Base-by-base conservation (phyloP, 2,888 invertebrate species). In the Diarsia dahlii region DNA sequence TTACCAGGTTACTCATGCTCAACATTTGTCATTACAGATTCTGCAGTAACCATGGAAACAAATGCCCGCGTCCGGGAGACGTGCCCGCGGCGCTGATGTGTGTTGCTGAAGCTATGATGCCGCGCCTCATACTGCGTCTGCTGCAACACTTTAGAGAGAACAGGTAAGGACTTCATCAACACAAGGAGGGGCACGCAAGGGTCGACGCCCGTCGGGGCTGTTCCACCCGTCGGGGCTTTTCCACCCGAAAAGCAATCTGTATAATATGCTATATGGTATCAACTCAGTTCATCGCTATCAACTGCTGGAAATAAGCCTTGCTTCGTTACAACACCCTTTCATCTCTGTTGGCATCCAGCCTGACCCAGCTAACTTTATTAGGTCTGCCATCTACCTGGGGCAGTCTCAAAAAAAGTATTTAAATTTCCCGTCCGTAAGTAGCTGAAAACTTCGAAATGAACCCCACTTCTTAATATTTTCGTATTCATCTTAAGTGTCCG, bases 71-170 rank as follows among this genome's bases (percentile, higher is more conserved):
- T 10, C 98, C 98, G 86, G 97, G 97, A 76, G 97, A 97, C 15
- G 98, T 98, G 74, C 99, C 99, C 20, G 97, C 97, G n/a, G 98
- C 99, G 93, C 97, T 99, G 81, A 97, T 99, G 97, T 98, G 98
- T 90, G 98, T 99, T 62, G 99, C 99, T 0, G 98, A 99, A 91
- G 98, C 98, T 76, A 98, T 99, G 97, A 99, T 99, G 98, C 99
- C 99, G 60, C 97, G 99, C 86, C 97, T 99, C 86, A 98, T 99
- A 87, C 97, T 99, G 79, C 97, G 99, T 74, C 97, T 99, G 80
- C 97, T 99, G 88, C 99, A 99, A 92, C 98, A 99, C 94, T 98
- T 99, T 89, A 97, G 99, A 87, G 99, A 99, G 92, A 98, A 98
- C 94, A 97, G 98, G 97, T 97, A 69, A 28, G 58, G 15, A 52